These are phyloP conservation scores for Lasioglossum calceatum DNA, from an alignment of 2,888 invertebrate genomes.

Conservation along the genomic window DNA sequence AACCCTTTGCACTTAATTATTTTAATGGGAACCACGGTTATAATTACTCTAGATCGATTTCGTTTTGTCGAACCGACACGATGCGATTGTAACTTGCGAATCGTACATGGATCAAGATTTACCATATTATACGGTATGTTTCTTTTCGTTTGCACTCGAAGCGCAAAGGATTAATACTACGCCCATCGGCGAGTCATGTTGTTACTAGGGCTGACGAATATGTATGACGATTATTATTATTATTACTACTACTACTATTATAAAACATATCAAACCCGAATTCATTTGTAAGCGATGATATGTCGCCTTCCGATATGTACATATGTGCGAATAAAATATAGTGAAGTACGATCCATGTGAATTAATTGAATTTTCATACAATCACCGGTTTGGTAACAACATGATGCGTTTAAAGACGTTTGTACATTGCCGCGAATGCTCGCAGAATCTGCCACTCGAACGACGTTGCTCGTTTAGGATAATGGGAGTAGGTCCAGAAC, in stretches of 20 bases:
- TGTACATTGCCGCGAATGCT: not conserved
- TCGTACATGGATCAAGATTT: not conserved
- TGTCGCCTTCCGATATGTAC: not conserved
- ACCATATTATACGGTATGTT: not conserved
- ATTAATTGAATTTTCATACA: constrained; percentile 9
- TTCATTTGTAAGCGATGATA: not conserved
- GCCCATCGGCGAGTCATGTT: not conserved
- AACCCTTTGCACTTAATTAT: constrained; percentile 1
- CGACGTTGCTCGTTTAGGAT: not conserved
- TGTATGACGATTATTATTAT: too few relatives aligned
- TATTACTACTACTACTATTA: not conserved
- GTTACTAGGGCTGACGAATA: not conserved
- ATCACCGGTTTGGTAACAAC: constrained; percentile 6
- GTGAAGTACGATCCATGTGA: not conserved
- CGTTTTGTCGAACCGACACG: not conserved
- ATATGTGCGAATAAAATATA: constrained; percentile 6
- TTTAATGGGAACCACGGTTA: not conserved
- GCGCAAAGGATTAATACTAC: not conserved
- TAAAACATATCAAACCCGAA: not conserved
- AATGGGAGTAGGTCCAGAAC: not conserved
- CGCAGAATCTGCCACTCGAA: not conserved
- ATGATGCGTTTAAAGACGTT: not conserved
- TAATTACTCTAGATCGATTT: not conserved
- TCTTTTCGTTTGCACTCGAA: not conserved
- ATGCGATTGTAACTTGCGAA: not conserved